phyloP scores from a whole-genome alignment of 2,797 vertebrate species.

The Gambelia wislizenii region DNA sequence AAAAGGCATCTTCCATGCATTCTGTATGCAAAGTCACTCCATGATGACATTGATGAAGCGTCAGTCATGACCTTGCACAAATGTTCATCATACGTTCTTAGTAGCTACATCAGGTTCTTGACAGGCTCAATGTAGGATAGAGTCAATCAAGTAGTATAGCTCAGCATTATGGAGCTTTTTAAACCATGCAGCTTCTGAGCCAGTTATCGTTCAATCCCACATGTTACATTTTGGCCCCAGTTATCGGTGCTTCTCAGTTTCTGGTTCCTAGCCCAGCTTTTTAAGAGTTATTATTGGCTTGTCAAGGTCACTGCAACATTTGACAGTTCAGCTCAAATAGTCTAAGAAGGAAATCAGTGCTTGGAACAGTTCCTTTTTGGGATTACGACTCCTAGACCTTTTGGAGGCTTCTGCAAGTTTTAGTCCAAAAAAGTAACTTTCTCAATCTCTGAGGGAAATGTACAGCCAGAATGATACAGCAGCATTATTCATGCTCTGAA shows the following conservation, averaged over 20 bases:
- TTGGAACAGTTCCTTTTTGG: no score
- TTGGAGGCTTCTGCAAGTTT: no score
- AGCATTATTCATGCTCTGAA: not conserved
- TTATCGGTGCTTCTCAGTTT: conserved; percentile 9
- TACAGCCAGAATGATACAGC: not conserved
- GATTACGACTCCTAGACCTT: no score
- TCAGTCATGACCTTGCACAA: conserved; percentile 31
- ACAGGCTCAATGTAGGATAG: conserved; percentile 23
- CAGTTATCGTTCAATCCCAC: conserved; percentile 11
- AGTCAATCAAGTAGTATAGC: not conserved
- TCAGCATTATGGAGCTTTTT: conserved; percentile 10
- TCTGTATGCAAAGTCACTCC: not conserved
- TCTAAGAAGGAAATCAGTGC: not conserved
- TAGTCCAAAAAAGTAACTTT: no score
- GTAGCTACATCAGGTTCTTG: conserved; percentile 32
- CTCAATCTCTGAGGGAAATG: no score
- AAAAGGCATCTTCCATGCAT: not conserved
- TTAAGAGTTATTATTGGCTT: not conserved
- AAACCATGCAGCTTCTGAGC: not conserved
- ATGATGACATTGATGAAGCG: conserved; percentile 8
- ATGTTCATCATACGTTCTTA: not conserved
- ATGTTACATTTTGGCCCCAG: not conserved
- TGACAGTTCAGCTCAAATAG: not conserved
- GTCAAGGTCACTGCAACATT: conserved; percentile 13
- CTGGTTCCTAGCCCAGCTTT: conserved; percentile 22